phyloP scores from a whole-genome alignment of 2,888 invertebrate genomes.

The Tromatobia lineatoria region DNA sequence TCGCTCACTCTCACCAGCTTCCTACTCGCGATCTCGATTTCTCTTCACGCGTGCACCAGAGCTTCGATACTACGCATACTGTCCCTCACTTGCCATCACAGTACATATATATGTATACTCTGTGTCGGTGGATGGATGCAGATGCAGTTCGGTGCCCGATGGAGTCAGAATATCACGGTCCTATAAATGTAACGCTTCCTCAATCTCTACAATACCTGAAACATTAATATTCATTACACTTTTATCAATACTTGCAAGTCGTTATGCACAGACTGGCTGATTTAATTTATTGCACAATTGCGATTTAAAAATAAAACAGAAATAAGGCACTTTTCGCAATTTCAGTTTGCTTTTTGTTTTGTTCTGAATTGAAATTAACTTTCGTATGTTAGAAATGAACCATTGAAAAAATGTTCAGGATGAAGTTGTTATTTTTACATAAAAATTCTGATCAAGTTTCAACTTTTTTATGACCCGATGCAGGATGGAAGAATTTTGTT shows the following conservation, averaged over 20 bases:
- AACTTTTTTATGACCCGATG: no score
- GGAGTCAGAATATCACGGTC: not conserved
- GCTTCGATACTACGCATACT: conserved; percentile 52
- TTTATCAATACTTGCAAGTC: not conserved
- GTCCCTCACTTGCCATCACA: not conserved
- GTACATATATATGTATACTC: not conserved
- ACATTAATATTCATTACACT: not conserved
- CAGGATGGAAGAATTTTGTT: no score
- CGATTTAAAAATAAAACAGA: no score
- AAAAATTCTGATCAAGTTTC: no score
- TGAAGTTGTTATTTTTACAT: no score
- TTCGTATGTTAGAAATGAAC: no score
- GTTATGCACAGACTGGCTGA: no score
- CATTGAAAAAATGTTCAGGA: no score
- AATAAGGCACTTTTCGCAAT: no score
- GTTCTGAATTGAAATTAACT: no score
- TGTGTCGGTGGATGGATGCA: conserved; percentile 22
- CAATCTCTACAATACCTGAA: not conserved
- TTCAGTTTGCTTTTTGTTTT: no score
- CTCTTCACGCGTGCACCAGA: conserved; percentile 63
- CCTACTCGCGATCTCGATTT: conserved; percentile 72
- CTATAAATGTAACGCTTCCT: not conserved
- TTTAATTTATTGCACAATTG: no score
- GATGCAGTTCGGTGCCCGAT: conserved; percentile 15
- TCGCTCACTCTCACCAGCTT: conserved; percentile 65